Evolutionary conservation across 2,113 vertebrate genomes (phyloP).

Genomic region (Macrotis lagotis): DNA sequence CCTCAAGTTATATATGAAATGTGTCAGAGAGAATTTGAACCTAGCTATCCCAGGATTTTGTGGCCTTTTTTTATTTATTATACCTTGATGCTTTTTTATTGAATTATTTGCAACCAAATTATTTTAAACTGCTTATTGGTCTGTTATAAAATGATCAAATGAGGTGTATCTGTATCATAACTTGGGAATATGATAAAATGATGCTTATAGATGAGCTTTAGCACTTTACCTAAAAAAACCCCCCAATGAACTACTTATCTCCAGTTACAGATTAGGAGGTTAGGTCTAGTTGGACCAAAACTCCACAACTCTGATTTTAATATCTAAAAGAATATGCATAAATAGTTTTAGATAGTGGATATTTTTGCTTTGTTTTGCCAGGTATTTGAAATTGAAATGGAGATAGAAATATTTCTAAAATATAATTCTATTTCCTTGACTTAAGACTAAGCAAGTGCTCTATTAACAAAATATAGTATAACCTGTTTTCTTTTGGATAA

Average conservation of each 20-base stretch:
- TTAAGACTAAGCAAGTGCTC: neutral
- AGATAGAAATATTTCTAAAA: neutral
- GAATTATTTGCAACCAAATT: neutral
- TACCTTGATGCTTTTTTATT: neutral
- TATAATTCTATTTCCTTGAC: neutral
- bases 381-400: neutral
- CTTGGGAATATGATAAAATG: neutral
- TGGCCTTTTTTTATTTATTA: neutral
- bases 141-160: neutral
- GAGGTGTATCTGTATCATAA: neutral
- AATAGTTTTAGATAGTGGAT: neutral
- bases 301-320: neutral
- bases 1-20: neutral
- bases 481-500: constrained; percentile 8
- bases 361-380: neutral
- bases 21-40: neutral
- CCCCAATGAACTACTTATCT: neutral
- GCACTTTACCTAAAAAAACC: neutral
- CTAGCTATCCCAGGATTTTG: neutral
- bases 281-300: neutral
- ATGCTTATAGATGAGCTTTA: neutral
- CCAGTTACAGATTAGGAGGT: neutral
- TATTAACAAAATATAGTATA: neutral
- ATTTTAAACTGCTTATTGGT: neutral
- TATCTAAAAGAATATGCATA: neutral